Conservation (phyloP, 2,888 invertebrate genomes). For the Neria commutata region DNA sequence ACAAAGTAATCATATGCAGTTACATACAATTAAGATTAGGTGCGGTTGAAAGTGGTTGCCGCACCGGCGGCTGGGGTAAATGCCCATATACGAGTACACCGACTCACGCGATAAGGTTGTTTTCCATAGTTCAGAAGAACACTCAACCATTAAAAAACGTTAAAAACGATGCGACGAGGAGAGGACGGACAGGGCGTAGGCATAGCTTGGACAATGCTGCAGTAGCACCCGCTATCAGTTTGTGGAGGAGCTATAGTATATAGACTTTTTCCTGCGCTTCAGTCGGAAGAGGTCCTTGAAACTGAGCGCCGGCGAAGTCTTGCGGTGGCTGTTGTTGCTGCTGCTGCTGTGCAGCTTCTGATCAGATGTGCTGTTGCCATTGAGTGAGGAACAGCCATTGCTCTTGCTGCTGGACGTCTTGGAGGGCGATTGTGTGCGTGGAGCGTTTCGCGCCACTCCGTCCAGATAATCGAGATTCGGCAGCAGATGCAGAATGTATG, state of each 20-base stretch:
- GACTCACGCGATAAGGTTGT: conserved; percentile 16
- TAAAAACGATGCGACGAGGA: conserved; percentile 34
- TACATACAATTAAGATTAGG: too few species aligned
- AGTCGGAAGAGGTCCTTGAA: conserved; percentile 51
- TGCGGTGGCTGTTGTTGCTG: conserved; percentile 16
- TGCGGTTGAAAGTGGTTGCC: too few species aligned
- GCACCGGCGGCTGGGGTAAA: neutral
- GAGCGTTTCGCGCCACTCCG: conserved; percentile 37
- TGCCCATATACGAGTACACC: neutral
- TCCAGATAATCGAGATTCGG: conserved; percentile 51
- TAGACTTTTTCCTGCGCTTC: conserved; percentile 40
- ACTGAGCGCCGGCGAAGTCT: conserved; percentile 38
- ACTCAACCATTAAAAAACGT: too few species aligned
- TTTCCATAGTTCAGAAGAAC: conserved; percentile 28
- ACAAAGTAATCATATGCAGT: too few species aligned
- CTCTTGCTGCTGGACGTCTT: conserved; percentile 16
- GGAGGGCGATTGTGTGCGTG: conserved; percentile 3
- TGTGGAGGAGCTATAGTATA: conserved; percentile 42
- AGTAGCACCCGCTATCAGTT: conserved; percentile 34
- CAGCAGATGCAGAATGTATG: conserved; percentile 48
- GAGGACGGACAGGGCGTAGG: conserved; percentile 7
- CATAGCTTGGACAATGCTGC: neutral
- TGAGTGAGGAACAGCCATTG: neutral
- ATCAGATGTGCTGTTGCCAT: neutral
- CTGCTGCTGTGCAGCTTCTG: conserved; percentile 9